phyloP scores from a whole-genome alignment of 35 echinoderm and acorn worm species.

The Anneissia japonica region DNA sequence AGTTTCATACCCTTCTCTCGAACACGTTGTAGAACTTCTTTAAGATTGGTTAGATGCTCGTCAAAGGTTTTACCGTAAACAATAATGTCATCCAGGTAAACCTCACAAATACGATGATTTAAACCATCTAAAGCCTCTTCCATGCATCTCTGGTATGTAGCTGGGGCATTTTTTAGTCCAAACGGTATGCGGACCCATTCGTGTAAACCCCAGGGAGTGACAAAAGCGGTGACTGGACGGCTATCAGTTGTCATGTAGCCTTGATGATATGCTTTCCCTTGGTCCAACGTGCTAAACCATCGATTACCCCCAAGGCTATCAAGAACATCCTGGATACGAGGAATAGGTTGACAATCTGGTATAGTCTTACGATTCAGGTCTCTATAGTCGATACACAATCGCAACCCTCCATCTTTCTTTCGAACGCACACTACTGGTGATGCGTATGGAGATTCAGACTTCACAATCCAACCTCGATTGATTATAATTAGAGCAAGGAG shows the following conservation, averaged over 20 bases:
- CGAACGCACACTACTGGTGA: slow-evolving; percentile 59
- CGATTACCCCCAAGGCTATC: slow-evolving; percentile 10
- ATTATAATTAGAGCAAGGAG: too few species aligned
- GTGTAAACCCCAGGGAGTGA: slow-evolving; percentile 56
- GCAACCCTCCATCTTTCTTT: slow-evolving; percentile 23
- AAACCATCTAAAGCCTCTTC: slow-evolving; percentile 18
- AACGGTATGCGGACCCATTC: slow-evolving; percentile 42
- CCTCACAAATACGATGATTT: slow-evolving; percentile 40
- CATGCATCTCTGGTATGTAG: slow-evolving; percentile 30
- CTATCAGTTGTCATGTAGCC: slow-evolving; percentile 28
- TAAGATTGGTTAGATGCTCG: slow-evolving; percentile 16
- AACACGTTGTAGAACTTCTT: slow-evolving; percentile 17
- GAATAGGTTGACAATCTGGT: slow-evolving; percentile 57
- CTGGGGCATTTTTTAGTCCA: slow-evolving; percentile 34
- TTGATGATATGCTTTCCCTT: slow-evolving; percentile 60
- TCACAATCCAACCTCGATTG: slow-evolving; percentile 40
- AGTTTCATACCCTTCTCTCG: slow-evolving; percentile 35
- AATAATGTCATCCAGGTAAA: slow-evolving; percentile 54
- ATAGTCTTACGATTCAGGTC: slow-evolving; percentile 48
- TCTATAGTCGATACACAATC: slow-evolving; percentile 43
- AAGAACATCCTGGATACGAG: slow-evolving; percentile 40
- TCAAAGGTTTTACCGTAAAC: slow-evolving; percentile 53
- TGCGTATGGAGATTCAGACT: slow-evolving; percentile 56
- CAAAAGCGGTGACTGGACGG: slow-evolving; percentile 45
- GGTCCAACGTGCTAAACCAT: slow-evolving; percentile 41